These are phyloP conservation scores for Semicossyphus pulcher DNA, from an alignment of 2,113 vertebrate genomes.

Conservation along the genomic window DNA sequence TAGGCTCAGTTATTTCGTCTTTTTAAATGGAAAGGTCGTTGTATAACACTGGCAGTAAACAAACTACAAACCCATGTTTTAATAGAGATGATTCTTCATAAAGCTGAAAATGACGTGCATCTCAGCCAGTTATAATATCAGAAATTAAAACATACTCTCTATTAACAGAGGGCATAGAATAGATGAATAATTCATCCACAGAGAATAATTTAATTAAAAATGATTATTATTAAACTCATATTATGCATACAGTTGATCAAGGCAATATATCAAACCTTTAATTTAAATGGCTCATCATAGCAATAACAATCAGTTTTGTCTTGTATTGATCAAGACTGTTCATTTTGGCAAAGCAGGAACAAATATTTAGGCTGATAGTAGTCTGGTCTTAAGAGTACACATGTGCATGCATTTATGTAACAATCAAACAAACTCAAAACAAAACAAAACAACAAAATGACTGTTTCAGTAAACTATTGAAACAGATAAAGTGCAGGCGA, in stretches of 20 bases:
- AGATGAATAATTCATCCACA: constrained; percentile 47
- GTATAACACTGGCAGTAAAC: constrained; percentile 23
- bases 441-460: background rate
- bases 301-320: constrained; percentile 20
- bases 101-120: constrained; percentile 36
- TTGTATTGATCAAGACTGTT: constrained; percentile 3
- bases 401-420: constrained; percentile 36
- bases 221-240: constrained; percentile 18
- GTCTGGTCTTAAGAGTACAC: background rate
- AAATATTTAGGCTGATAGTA: background rate
- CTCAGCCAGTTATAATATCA: constrained; percentile 41
- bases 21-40: background rate
- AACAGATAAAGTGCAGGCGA: constrained; percentile 1
- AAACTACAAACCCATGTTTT: constrained; percentile 36
- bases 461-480: background rate
- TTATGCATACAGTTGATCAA: constrained; percentile 28
- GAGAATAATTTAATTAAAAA: constrained; percentile 41
- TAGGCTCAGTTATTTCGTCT: background rate
- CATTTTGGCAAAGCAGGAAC: constrained; percentile 10
- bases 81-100: constrained; percentile 58
- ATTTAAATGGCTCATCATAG: constrained; percentile 52
- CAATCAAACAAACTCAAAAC: background rate
- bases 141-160: constrained; percentile 46
- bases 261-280: constrained; percentile 26
- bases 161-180: constrained; percentile 37